Base-by-base conservation (phyloP, 2,888 invertebrate genomes). In the Hydrotaea cyrtoneurina region DNA sequence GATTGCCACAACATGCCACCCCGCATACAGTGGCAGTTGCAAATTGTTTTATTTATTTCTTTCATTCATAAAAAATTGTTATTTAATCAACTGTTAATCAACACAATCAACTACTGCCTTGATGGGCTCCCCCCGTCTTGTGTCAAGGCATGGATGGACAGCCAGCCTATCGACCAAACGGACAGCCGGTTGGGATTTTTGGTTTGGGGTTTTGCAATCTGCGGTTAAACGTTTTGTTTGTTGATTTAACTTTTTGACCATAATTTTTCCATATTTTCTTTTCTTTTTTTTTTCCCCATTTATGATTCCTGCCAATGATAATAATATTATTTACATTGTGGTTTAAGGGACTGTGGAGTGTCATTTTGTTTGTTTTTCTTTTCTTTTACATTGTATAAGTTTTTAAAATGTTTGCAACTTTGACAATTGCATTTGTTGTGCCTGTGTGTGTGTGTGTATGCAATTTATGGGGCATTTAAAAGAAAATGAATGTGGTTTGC, bases 51-150 rank as follows among this genome's bases (percentile, higher is more conserved):
- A 31, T 4, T 31, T 31, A 4, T 31, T 31, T 31, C 31, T 55
- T 55, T 15, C 50, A 13, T 55, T 55, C 55, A 21, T 21, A 55
- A 55, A 21, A 53, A 55, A 21, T 21, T 55, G 21, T 55, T 59
- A 71, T 50, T 82, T 78, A 78, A 74, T 82, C 78, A 75, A 71
- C 71, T 78, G 78, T 36, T 74, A 75, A 75, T 75, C 74, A 71
- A 72, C 19, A 64, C 39, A 81, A 64, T 66, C 66, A 66, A 66
- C 53, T 72, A 31, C n/a, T 7, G 31, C 31, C 31, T 31, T 31
- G 31, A 31, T 7, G n/a, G n/a, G n/a, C n/a, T n/a, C n/a, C n/a
- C 17, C 21, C 7, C 19, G 1, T 55, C 23, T 11, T 55, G 17
- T 53, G 53, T 53, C 31, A 7, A 31, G 2, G 19, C 2, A 13